phyloP scores from a whole-genome alignment of 2,797 vertebrate genomes.

The Halcyon smyrnensis region DNA sequence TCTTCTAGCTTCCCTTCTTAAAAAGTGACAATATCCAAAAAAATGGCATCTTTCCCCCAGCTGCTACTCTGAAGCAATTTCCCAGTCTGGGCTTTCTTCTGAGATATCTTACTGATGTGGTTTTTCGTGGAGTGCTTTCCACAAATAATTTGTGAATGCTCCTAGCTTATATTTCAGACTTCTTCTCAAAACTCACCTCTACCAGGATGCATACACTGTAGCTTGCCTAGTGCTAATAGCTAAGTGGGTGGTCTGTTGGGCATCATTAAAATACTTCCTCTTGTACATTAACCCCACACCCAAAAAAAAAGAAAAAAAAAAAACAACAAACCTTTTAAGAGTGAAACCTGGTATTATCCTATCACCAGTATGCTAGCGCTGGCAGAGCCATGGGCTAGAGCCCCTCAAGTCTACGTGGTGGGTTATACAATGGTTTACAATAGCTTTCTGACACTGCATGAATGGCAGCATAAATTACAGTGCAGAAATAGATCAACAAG shows the following conservation, averaged over 20 bases:
- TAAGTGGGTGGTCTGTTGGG: constrained; percentile 47
- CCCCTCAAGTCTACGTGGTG: not conserved
- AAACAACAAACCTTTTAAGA: not conserved
- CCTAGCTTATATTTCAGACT: not conserved
- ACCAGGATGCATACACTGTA: not conserved
- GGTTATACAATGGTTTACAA: not conserved
- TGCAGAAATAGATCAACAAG: constrained; percentile 54
- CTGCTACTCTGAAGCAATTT: not conserved
- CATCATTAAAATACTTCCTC: constrained; percentile 40
- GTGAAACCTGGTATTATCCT: constrained; percentile 43
- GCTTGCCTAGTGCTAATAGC: not conserved
- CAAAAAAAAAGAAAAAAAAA: not conserved
- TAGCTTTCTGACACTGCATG: not conserved
- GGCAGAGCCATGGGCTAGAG: not conserved
- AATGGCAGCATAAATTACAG: constrained; percentile 57
- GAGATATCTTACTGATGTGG: not conserved
- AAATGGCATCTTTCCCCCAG: not conserved
- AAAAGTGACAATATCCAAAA: not conserved
- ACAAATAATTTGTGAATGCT: not conserved
- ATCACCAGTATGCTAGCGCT: not conserved
- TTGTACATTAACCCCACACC: not conserved
- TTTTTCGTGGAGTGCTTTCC: not conserved
- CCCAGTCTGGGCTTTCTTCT: not conserved
- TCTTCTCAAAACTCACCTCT: constrained; percentile 1
- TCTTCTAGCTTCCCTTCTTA: not conserved